Base-by-base conservation (phyloP, 1,140 invertebrate genomes). In the Drosophila virilis region DNA sequence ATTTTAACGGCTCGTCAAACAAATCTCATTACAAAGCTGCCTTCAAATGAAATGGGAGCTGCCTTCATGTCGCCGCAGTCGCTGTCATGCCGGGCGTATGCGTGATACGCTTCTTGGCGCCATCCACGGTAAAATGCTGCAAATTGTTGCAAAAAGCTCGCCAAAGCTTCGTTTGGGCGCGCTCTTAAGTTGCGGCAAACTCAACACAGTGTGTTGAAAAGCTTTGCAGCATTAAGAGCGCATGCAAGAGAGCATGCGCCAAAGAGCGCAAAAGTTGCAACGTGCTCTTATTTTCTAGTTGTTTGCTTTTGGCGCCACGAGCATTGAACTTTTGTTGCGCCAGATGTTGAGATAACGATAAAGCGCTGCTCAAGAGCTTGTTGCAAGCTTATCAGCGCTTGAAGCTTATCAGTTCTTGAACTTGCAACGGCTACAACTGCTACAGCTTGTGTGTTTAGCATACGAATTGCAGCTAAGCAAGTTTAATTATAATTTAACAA, bases 181-280 rank as follows among this genome's bases (percentile, higher is more conserved):
- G 13, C 74, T 77, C 71, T 74, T 74, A 69, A 37, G 10, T 52
- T 2, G 28, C 51, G 3, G 6, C 6, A 70, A 74, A 83, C 46
- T 89, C 74, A 78, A 74, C 77, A 89, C 46, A 52, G 43, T 57
- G 74, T 91, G 88, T 85, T 91, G 83, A 72, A 78, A 91, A 91
- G 88, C 88, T 84, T 8, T 2, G 0, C 0, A 8, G 12, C 15
- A 13, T 2, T 2, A 33, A 43, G 55, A 50, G 55, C 13, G 9
- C 33, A 6, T 8, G 15, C 8, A 50, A 73, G 78, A 84, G 80
- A 50, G 22, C 7, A 32, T 51, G 55, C 35, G n/a, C 32, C 13
- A 8, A 64, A 33, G 13, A 37, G 55, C 4, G 60, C n/a, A 13
- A 51, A 17, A 58, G 6, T 45, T 58, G 28, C 10, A 5, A 1